Evolutionary conservation across 1,140 invertebrate species (phyloP).

Genomic region (Meloidogyne floridensis): DNA sequence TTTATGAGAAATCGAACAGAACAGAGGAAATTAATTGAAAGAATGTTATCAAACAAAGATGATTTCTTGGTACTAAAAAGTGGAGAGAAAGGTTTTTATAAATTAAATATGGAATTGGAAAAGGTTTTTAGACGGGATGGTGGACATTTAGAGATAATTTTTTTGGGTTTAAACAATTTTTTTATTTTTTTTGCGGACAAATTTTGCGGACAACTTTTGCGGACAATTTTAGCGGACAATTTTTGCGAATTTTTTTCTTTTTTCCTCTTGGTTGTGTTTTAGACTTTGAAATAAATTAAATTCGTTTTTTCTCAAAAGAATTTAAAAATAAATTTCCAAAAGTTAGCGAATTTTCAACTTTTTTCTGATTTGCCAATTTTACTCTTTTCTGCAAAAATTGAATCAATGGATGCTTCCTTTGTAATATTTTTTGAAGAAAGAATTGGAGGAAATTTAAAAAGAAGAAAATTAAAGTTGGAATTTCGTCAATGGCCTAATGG

Average conservation of each 20-base stretch:
- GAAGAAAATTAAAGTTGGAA: neutral
- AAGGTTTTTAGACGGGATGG: neutral
- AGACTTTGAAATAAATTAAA: no score
- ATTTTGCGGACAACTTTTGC: no score
- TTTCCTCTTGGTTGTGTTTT: no score
- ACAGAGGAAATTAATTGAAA: neutral
- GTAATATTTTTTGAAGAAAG: constrained; percentile 6
- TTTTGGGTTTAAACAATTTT: no score
- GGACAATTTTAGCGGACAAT: no score
- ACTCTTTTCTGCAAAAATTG: constrained; percentile 8
- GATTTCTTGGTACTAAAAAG: neutral
- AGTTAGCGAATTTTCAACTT: neutral
- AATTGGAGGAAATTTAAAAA: neutral
- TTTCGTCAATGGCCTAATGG: neutral
- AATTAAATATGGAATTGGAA: neutral
- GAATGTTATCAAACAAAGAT: neutral
- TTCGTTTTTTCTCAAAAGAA: no score
- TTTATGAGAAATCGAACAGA: constrained; percentile 69
- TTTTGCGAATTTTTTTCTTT: no score
- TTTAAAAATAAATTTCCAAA: neutral
- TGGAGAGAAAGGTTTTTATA: constrained; percentile 10
- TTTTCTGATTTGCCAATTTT: constrained; percentile 24
- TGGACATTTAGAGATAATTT: no score
- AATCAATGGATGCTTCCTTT: constrained; percentile 7
- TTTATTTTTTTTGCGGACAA: no score